phyloP scores from a whole-genome alignment of 2,888 invertebrate genomes.

The Chaetoderma sp. region DNA sequence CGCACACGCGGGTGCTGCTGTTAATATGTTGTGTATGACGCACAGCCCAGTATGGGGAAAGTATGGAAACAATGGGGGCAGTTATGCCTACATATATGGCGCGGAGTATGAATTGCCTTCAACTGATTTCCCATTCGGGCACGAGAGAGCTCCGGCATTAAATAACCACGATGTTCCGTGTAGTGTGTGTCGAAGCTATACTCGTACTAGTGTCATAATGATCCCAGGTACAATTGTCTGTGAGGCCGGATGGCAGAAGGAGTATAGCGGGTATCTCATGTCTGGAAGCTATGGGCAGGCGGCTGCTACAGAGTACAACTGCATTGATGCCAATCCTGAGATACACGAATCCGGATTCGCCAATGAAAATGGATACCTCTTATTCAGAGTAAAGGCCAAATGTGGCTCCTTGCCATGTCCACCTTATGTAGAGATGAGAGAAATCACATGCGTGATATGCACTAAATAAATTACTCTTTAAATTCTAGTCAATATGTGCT shows the following conservation, averaged over 20 bases:
- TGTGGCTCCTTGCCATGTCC: slow-evolving; percentile 47
- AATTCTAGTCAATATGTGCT: too few relatives aligned
- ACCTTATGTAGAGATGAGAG: slow-evolving; percentile 33
- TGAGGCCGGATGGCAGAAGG: slow-evolving; percentile 37
- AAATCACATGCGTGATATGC: slow-evolving; percentile 44
- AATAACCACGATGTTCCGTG: slow-evolving; percentile 35
- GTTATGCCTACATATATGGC: slow-evolving; percentile 13
- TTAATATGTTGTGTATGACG: slow-evolving; percentile 1
- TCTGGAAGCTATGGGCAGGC: slow-evolving; percentile 20
- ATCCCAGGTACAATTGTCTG: slow-evolving; percentile 35
- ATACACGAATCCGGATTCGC: slow-evolving; percentile 22
- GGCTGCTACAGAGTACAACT: slow-evolving; percentile 26
- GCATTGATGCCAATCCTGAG: slow-evolving; percentile 38
- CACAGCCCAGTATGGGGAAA: not conserved
- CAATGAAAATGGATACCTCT: slow-evolving; percentile 30
- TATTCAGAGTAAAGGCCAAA: slow-evolving; percentile 33
- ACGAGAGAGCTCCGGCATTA: slow-evolving; percentile 2
- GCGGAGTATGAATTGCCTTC: slow-evolving; percentile 20
- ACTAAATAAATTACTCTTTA: too few relatives aligned
- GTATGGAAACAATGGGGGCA: too few relatives aligned
- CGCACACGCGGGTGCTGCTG: not conserved
- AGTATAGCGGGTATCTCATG: slow-evolving; percentile 43
- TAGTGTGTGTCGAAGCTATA: slow-evolving; percentile 30
- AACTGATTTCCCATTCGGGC: not conserved
- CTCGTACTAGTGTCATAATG: slow-evolving; percentile 27